Conservation (phyloP, 1,140 invertebrate genomes). For the Meloidogyne exigua region DNA sequence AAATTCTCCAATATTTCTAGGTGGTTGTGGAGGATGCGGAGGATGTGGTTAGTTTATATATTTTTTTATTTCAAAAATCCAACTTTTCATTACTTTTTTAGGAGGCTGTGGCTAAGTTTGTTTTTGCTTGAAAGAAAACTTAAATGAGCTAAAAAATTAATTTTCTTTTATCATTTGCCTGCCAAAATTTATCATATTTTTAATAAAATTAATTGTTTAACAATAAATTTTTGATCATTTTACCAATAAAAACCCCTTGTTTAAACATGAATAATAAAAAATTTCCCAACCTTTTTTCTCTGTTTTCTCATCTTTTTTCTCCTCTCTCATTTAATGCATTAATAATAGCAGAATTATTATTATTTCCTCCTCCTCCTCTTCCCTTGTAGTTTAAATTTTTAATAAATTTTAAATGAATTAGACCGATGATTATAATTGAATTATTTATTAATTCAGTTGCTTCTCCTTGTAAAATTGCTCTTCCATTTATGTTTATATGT, state of each 20-base stretch:
- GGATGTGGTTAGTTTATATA: conserved; percentile 31
- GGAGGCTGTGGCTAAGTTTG: neutral
- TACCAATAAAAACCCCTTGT: too few relatives aligned
- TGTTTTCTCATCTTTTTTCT: neutral
- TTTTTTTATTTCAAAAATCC: neutral
- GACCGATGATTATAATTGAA: conserved; percentile 81
- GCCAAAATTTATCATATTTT: too few relatives aligned
- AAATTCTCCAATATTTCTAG: conserved; percentile 10
- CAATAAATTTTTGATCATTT: too few relatives aligned
- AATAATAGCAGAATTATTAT: neutral
- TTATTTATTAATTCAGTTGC: conserved; percentile 70
- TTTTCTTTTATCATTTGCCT: too few relatives aligned
- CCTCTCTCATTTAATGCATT: neutral
- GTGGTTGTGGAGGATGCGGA: conserved; percentile 46
- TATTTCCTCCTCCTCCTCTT: neutral
- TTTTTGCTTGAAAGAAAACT: too few relatives aligned
- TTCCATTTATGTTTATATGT: conserved; percentile 87
- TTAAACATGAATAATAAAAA: too few relatives aligned
- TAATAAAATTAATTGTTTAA: too few relatives aligned
- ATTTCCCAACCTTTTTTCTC: too few relatives aligned
- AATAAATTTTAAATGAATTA: conserved; percentile 46
- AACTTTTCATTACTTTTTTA: neutral
- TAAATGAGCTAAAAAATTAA: too few relatives aligned
- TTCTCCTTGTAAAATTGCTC: conserved; percentile 70
- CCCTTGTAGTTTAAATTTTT: conserved; percentile 45